Percentiles rank a stretch among this genome's conserved stretches.
Conservation (phyloP, 2,113 vertebrate species). For the Crotalus viridis region DNA sequence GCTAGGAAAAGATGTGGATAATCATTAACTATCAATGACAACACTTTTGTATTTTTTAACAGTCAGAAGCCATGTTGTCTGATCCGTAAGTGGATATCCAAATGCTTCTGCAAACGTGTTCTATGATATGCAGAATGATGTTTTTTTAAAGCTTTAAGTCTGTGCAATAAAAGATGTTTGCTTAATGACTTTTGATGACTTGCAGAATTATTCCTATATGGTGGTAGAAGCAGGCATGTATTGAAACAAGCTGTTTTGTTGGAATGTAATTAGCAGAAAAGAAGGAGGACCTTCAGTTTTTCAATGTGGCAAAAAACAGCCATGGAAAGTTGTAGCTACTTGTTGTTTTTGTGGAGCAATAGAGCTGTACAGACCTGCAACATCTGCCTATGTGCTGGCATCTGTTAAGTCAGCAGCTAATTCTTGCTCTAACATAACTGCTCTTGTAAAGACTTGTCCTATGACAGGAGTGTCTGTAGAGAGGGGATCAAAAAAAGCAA, state of each 20-base stretch:
- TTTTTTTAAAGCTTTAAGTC: background rate
- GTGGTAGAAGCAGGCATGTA: background rate
- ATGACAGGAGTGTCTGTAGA: background rate
- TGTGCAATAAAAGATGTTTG: background rate
- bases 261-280: background rate
- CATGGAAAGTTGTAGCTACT: background rate
- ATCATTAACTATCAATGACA: conserved; percentile 55
- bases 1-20: conserved; percentile 43
- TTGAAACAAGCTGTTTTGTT: background rate
- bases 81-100: conserved; percentile 50
- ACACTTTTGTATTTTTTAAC: conserved; percentile 44
- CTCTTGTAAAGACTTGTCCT: background rate
- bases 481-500: background rate
- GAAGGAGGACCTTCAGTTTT: background rate
- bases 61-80: conserved; percentile 39
- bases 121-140: background rate
- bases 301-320: background rate
- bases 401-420: background rate
- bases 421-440: background rate
- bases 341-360: background rate
- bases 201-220: background rate
- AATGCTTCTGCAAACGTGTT: conserved; percentile 25
- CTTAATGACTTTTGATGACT: conserved; percentile 2
- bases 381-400: background rate
- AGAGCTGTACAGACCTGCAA: background rate